Base-by-base conservation (phyloP, 2,888 invertebrate genomes). In the Phalangium opilio region DNA sequence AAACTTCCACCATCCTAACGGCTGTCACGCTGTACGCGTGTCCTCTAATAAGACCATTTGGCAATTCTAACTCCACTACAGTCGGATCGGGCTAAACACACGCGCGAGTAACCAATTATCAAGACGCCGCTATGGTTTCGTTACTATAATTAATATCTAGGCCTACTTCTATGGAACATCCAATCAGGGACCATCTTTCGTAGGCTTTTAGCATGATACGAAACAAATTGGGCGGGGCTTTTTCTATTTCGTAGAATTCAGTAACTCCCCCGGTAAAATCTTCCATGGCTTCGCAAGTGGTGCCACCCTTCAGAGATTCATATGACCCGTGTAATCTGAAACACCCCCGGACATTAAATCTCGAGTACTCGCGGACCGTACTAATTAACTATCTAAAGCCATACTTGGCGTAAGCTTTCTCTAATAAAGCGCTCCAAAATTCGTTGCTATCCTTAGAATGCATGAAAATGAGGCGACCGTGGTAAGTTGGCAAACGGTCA, bases 211-310 rank as follows among this genome's bases (percentile, higher is more conserved):
- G 64, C 65, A 96, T 71, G 58, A 91, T 85, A 59, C 79, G 79
- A 66, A 81, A 89, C 57, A 93, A 75, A 70, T 89, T 83, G 12
- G 82, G 76, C 0, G 90, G 90, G 36, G 81, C 73, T 49, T 83
- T 77, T 11, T 79, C 73, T 60, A 91, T 74, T 59, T 90, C 87
- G 64, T 87, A 91, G 81, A 85, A 83, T 65, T 90, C 90, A 0
- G 86, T 83, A 0, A 90, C 85, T 3, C 90, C 91, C 1, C 90
- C 90, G 19, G 53, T 52, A 66, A 98, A 96, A 71, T 98, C 98
- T 67, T 95, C 95, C 84, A 98, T 89, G 0, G 96, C 98, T 65
- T 99, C 98, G 62, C 89, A 87, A 0, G 95, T 93, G 1, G 90
- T 86, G 14, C 98, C 96, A 20, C 96, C 96, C 66, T 90, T 91